Evolutionary conservation across 2,888 invertebrate species (phyloP).

Genomic region (Andrena bicolor): DNA sequence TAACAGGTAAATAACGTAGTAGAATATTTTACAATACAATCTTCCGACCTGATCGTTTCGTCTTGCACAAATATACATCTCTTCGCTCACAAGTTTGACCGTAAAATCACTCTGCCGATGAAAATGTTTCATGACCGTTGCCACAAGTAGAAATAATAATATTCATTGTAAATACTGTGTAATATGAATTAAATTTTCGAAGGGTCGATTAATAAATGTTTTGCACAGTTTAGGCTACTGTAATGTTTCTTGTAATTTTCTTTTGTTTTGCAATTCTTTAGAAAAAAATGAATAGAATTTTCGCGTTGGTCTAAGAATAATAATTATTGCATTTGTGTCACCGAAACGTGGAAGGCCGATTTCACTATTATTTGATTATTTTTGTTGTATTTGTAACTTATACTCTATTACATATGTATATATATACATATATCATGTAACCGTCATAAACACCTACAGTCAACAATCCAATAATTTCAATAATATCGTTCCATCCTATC

Average conservation of each 20-base stretch:
- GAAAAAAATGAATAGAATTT: neutral
- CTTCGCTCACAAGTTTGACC: constrained; percentile 5
- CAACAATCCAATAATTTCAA: constrained; percentile 72
- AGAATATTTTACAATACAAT: constrained; percentile 43
- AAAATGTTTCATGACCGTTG: constrained; percentile 7
- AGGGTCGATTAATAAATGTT: neutral
- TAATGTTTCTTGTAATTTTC: neutral
- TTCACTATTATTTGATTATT: constrained; percentile 54
- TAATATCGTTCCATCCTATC: constrained; percentile 65
- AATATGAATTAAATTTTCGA: neutral
- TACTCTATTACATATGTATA: constrained; percentile 30
- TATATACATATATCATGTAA: constrained; percentile 57
- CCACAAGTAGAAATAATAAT: neutral
- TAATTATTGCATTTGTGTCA: constrained; percentile 8
- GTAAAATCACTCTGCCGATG: constrained; percentile 16
- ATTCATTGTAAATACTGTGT: neutral
- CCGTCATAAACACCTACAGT: constrained; percentile 73
- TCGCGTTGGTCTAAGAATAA: neutral
- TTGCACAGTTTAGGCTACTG: neutral
- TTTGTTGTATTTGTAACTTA: constrained; percentile 43
- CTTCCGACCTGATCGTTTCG: constrained; percentile 17
- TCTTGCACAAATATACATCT: constrained; percentile 42
- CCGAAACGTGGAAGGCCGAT: constrained; percentile 47
- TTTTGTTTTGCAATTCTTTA: neutral
- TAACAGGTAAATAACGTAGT: constrained; percentile 25